Evolutionary conservation across 2,888 invertebrate species (phyloP).

Genomic region (Selenia dentaria): DNA sequence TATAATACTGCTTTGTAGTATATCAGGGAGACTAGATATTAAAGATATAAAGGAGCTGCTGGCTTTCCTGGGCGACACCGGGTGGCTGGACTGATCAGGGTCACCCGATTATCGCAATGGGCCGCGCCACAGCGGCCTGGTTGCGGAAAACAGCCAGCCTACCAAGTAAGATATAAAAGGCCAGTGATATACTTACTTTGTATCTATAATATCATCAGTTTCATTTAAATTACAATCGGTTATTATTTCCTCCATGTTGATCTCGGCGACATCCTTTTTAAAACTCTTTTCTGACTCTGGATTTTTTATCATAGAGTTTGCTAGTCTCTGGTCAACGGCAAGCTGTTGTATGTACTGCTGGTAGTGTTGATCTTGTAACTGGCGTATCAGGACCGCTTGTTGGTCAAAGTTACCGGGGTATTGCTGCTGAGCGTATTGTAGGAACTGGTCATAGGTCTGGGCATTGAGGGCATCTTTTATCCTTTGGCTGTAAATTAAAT

Average conservation of each 20-base stretch:
- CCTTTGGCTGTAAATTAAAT: slow-evolving; percentile 85
- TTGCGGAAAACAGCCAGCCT: too few relatives aligned
- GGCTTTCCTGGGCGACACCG: too few relatives aligned
- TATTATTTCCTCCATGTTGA: slow-evolving; percentile 41
- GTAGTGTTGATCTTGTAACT: slow-evolving; percentile 99
- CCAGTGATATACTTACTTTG: too few relatives aligned
- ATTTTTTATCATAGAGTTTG: slow-evolving; percentile 62
- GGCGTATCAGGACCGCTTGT: slow-evolving; percentile 96
- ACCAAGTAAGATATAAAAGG: too few relatives aligned
- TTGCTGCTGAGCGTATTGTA: slow-evolving; percentile 97
- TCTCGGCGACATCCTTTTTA: slow-evolving; percentile 42
- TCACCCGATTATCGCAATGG: too few relatives aligned
- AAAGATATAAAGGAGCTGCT: too few relatives aligned
- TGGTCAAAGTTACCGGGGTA: slow-evolving; percentile 93
- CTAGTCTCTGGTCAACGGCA: slow-evolving; percentile 77
- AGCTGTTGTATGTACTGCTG: slow-evolving; percentile 99
- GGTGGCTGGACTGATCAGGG: too few relatives aligned
- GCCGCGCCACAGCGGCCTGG: too few relatives aligned
- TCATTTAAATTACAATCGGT: slow-evolving; percentile 65
- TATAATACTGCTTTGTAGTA: too few relatives aligned
- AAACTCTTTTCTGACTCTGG: slow-evolving; percentile 50
- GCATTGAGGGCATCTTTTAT: slow-evolving; percentile 98
- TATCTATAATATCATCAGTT: slow-evolving; percentile 52
- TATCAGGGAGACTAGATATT: too few relatives aligned
- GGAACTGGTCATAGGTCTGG: slow-evolving; percentile 94